Evolutionary conservation across 2,888 invertebrate genomes (phyloP).

Genomic region (Euproctis similis): DNA sequence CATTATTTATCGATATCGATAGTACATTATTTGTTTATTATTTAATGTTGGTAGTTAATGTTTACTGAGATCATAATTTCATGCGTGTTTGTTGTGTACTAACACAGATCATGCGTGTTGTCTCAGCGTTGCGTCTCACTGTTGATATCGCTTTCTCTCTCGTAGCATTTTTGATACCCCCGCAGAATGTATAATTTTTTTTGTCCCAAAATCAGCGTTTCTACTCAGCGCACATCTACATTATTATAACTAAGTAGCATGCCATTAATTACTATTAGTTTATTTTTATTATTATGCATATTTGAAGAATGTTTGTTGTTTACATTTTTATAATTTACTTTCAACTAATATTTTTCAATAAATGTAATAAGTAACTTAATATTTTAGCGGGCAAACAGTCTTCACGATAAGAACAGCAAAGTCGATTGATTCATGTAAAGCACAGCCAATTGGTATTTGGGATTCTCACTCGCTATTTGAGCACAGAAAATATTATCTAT

Average conservation of each 20-base stretch:
- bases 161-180: constrained; percentile 64
- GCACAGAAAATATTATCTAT: constrained; percentile 7
- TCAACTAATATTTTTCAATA: constrained; percentile 20
- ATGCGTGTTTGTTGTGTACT: constrained; percentile 64
- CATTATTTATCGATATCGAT: no score
- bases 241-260: constrained; percentile 58
- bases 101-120: constrained; percentile 51
- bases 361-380: constrained; percentile 18
- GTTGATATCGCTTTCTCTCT: constrained; percentile 63
- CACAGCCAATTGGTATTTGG: constrained; percentile 26
- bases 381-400: constrained; percentile 39
- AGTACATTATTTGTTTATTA: constrained; percentile 48
- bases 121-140: constrained; percentile 39
- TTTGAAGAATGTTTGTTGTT: constrained; percentile 27
- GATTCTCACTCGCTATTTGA: constrained; percentile 18
- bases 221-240: constrained; percentile 55
- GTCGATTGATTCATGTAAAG: constrained; percentile 26
- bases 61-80: constrained; percentile 59
- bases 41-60: constrained; percentile 67
- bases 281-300: constrained; percentile 37
- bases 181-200: constrained; percentile 55
- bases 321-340: constrained; percentile 21
- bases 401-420: constrained; percentile 46
- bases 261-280: constrained; percentile 44
- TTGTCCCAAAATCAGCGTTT: constrained; percentile 50